A percentile compares a stretch with the other conserved stretches of the same genome.
Evolutionary conservation across 2,797 vertebrate species (phyloP).

Genomic region (Miichthys miiuy): DNA sequence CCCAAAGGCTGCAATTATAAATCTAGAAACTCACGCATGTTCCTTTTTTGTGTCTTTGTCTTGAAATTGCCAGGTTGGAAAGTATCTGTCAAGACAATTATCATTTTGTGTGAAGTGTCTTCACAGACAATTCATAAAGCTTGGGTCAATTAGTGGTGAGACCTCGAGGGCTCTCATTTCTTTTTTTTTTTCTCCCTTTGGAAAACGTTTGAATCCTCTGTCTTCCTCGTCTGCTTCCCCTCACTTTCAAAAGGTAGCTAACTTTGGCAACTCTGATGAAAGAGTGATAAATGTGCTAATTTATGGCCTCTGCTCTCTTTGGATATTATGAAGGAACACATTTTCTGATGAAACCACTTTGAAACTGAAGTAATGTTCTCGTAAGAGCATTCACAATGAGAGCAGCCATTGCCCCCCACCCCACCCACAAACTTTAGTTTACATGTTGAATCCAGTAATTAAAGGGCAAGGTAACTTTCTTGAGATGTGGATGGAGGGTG

Average conservation of each 20-base stretch:
- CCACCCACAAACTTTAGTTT: conserved; percentile 46
- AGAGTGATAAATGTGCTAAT: conserved; percentile 75
- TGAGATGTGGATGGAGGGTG: conserved; percentile 6
- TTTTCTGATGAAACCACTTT: conserved; percentile 80
- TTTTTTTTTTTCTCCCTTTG: conserved; percentile 33
- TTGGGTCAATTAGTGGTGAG: conserved; percentile 64
- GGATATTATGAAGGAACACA: conserved; percentile 61
- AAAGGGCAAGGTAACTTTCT: conserved; percentile 47
- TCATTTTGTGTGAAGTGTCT: conserved; percentile 32
- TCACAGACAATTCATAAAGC: conserved; percentile 44
- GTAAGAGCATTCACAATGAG: conserved; percentile 42
- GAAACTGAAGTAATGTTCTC: conserved; percentile 69
- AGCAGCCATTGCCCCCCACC: conserved; percentile 40
- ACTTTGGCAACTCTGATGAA: conserved; percentile 73
- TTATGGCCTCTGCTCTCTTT: conserved; percentile 65
- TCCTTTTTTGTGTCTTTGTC: conserved; percentile 4
- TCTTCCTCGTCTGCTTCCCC: conserved; percentile 50
- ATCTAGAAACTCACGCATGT: not conserved
- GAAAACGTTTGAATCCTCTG: conserved; percentile 43
- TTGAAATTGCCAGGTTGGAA: conserved; percentile 10
- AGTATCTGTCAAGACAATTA: conserved; percentile 40
- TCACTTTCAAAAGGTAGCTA: conserved; percentile 65
- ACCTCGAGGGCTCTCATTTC: conserved; percentile 52
- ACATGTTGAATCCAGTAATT: conserved; percentile 13
- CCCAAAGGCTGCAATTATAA: not conserved